Evolutionary conservation across 2,113 vertebrate genomes (phyloP).

Genomic region (Picathartes gymnocephalus): DNA sequence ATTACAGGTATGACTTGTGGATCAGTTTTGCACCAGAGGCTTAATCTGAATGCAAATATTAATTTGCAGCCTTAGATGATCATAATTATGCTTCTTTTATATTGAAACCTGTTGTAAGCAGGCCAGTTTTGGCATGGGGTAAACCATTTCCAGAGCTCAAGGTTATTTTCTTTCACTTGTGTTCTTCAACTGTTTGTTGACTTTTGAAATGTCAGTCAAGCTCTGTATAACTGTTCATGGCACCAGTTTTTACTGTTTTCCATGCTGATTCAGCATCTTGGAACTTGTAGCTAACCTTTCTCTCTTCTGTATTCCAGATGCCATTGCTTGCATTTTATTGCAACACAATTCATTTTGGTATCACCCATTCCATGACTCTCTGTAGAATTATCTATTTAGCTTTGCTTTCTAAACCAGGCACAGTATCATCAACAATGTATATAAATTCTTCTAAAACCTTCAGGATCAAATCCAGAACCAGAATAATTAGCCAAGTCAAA

Average conservation of each 20-base stretch:
- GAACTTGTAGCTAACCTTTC: slow-evolving; percentile 5
- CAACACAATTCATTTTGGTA: neutral
- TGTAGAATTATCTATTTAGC: neutral
- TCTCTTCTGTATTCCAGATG: neutral
- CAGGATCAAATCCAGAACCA: neutral
- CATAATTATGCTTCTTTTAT: neutral
- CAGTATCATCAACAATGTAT: neutral
- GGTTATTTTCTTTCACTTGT: neutral
- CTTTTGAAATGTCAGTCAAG: neutral
- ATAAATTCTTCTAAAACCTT: neutral
- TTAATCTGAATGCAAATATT: neutral
- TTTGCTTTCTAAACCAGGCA: neutral
- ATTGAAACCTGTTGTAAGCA: neutral
- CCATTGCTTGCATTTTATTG: neutral
- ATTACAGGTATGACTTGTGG: neutral
- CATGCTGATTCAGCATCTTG: neutral
- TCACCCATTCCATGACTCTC: neutral
- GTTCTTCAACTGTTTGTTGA: neutral
- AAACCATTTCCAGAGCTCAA: neutral
- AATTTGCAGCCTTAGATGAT: neutral
- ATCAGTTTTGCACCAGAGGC: neutral
- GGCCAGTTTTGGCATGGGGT: neutral
- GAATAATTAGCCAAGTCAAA: neutral
- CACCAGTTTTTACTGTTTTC: slow-evolving; percentile 7
- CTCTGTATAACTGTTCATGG: neutral